phyloP scores from a whole-genome alignment of 2,888 invertebrate species.

The Drosophila kuntzei region DNA sequence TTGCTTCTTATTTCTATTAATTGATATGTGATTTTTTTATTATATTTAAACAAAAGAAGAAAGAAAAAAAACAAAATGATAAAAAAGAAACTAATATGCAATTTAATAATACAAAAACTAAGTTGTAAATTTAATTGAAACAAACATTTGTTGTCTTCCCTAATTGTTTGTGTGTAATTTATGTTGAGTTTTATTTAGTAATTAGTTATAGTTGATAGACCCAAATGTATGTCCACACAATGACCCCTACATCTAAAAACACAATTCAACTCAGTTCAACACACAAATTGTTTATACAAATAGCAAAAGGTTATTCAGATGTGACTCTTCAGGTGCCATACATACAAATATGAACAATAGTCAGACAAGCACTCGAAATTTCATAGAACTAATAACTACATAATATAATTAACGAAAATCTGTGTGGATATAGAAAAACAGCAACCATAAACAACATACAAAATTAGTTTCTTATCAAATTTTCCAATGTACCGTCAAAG shows the following conservation, averaged over 20 bases:
- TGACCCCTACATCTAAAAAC: conserved; percentile 4
- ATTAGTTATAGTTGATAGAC: conserved; percentile 46
- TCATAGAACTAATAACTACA: conserved; percentile 8
- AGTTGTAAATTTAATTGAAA: conserved; percentile 57
- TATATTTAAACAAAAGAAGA: conserved; percentile 15
- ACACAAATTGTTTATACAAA: conserved; percentile 35
- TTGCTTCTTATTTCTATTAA: conserved; percentile 60
- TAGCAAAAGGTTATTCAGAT: conserved; percentile 57
- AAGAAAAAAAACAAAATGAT: conserved; percentile 10
- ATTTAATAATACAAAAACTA: conserved; percentile 49
- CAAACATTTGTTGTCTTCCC: conserved; percentile 77
- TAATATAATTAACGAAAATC: neutral
- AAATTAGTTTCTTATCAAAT: conserved; percentile 66
- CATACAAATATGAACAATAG: conserved; percentile 62
- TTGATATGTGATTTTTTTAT: conserved; percentile 74
- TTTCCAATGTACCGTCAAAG: conserved; percentile 82
- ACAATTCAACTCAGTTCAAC: neutral
- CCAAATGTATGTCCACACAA: conserved; percentile 62
- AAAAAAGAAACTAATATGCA: conserved; percentile 50
- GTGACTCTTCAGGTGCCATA: conserved; percentile 79
- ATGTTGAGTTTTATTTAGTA: conserved; percentile 75
- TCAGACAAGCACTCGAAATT: conserved; percentile 51
- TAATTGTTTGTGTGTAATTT: conserved; percentile 73
- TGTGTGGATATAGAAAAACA: conserved; percentile 60
- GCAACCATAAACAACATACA: conserved; percentile 28